Conservation (phyloP, 2,797 vertebrate genomes). For the Peromyscus melanophrys region DNA sequence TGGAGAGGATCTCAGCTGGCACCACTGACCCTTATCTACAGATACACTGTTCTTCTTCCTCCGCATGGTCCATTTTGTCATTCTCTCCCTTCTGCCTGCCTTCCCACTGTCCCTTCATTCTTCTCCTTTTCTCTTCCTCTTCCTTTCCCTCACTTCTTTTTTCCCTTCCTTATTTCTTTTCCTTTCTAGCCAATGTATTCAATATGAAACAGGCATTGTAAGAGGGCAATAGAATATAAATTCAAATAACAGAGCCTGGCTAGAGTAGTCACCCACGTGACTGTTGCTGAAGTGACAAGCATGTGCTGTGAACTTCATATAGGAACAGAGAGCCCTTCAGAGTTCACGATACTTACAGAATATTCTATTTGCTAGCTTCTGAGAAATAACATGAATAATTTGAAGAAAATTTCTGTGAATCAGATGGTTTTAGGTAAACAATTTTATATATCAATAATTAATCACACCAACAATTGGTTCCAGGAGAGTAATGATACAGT, state of each 20-base stretch:
- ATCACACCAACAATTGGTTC: neutral
- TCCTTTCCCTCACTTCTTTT: neutral
- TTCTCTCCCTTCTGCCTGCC: no score
- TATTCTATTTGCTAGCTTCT: neutral
- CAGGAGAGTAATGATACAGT: neutral
- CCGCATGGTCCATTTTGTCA: neutral
- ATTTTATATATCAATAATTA: constrained; percentile 34
- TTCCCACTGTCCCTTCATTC: no score
- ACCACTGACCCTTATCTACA: neutral
- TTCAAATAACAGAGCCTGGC: neutral
- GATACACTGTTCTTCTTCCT: neutral
- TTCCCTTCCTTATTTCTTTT: no score
- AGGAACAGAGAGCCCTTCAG: neutral
- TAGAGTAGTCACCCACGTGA: neutral
- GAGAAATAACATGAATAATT: neutral
- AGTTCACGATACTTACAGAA: neutral
- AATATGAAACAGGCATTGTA: neutral
- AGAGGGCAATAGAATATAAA: neutral
- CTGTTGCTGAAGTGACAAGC: neutral
- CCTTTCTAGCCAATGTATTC: neutral
- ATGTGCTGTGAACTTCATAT: neutral
- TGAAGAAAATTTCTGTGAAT: neutral
- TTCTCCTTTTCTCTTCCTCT: no score
- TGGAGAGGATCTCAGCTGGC: neutral
- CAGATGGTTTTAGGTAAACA: constrained; percentile 14